Evolutionary conservation across 2,113 vertebrate genomes (phyloP).

Genomic region (Leucoraja erinaceus): DNA sequence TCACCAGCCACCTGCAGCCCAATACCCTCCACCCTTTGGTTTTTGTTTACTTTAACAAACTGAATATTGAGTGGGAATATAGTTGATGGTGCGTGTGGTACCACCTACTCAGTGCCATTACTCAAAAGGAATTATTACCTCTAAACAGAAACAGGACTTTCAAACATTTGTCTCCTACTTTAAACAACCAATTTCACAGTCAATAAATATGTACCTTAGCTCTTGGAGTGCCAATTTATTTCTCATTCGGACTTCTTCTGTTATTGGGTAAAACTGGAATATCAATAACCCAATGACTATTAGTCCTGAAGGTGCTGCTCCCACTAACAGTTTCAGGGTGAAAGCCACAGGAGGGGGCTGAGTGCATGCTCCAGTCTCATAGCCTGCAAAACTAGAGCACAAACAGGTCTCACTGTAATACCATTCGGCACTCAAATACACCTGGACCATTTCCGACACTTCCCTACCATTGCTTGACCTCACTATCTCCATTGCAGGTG

Average conservation of each 20-base stretch:
- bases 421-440: too few relatives aligned
- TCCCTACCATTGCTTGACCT: too few relatives aligned
- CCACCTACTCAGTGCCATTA: not conserved
- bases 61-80: not conserved
- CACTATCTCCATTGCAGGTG: too few relatives aligned
- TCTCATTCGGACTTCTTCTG: slow-evolving; percentile 65
- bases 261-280: slow-evolving; percentile 76
- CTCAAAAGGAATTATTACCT: not conserved
- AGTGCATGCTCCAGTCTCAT: slow-evolving; percentile 71
- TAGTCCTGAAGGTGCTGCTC: slow-evolving; percentile 76
- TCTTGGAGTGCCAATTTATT: slow-evolving; percentile 65
- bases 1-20: not conserved
- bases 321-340: slow-evolving; percentile 81
- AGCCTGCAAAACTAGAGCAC: slow-evolving; percentile 75
- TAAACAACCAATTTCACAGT: not conserved
- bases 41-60: not conserved
- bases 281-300: slow-evolving; percentile 76
- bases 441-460: too few relatives aligned
- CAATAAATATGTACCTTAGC: slow-evolving; percentile 60
- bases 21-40: not conserved
- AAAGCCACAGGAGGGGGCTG: slow-evolving; percentile 73
- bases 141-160: not conserved
- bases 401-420: slow-evolving; percentile 6
- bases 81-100: not conserved
- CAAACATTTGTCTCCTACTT: not conserved